Evolutionary conservation across 2,113 vertebrate species (phyloP).

Genomic region (Cercopithecus mona): DNA sequence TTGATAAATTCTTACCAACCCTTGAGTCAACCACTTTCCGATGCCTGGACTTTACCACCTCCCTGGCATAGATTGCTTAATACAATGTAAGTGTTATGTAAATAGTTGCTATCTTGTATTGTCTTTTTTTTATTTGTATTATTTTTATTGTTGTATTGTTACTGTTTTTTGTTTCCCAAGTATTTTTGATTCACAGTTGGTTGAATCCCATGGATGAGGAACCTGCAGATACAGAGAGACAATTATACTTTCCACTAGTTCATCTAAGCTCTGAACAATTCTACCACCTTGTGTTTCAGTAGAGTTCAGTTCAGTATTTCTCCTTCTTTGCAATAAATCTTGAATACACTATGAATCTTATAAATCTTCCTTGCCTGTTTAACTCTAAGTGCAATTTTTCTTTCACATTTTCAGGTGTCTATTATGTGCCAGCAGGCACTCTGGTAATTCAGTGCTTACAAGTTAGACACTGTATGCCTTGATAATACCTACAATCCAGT

Average conservation of each 20-base stretch:
- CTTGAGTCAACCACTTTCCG: no score
- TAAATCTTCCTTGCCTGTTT: background rate
- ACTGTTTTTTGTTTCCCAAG: background rate
- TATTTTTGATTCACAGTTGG: background rate
- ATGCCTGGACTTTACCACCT: no score
- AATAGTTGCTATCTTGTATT: no score
- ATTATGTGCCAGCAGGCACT: background rate
- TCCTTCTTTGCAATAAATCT: background rate
- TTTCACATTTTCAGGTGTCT: background rate
- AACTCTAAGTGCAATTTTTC: background rate
- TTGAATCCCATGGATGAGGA: background rate
- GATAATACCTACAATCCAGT: background rate
- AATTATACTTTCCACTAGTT: background rate
- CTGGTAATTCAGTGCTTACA: background rate
- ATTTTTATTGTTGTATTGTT: no score
- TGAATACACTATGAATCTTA: background rate
- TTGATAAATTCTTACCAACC: no score
- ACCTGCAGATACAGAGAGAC: background rate
- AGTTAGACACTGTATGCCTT: background rate
- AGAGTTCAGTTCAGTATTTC: background rate
- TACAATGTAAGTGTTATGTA: no score
- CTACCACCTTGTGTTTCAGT: background rate
- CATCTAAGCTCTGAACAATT: background rate
- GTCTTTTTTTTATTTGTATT: no score
- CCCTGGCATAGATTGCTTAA: no score